Evolutionary conservation across 2,797 vertebrate species (phyloP).

Genomic region (Falco peregrinus): DNA sequence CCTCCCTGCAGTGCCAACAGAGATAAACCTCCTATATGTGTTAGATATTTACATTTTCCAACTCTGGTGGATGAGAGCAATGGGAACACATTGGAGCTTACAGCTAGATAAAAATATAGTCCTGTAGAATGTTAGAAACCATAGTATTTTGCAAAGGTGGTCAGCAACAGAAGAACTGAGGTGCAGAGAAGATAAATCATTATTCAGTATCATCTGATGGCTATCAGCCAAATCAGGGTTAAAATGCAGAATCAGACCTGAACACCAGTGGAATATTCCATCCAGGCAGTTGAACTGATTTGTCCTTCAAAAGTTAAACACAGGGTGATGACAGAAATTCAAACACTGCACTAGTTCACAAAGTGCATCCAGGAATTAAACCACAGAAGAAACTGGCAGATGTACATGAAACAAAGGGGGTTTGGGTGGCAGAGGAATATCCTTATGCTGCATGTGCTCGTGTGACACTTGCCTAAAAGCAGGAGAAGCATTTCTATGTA

Average conservation of each 20-base stretch:
- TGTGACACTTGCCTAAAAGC: neutral
- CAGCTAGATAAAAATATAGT: neutral
- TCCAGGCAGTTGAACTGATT: neutral
- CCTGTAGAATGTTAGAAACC: neutral
- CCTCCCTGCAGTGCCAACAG: neutral
- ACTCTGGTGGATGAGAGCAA: neutral
- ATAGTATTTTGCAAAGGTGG: neutral
- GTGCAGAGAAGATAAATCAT: neutral
- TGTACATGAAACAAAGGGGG: fast-evolving
- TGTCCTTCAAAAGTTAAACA: neutral
- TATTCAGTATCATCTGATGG: neutral
- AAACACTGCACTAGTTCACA: neutral
- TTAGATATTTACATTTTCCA: neutral
- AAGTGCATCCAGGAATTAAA: neutral
- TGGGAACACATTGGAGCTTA: neutral
- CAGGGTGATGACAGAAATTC: neutral
- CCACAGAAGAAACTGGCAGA: neutral
- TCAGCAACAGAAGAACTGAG: neutral
- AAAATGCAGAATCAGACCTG: constrained; percentile 5
- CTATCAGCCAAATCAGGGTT: constrained; percentile 8
- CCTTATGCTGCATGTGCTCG: neutral
- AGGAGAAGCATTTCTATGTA: neutral
- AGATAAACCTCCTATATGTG: neutral
- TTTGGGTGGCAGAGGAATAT: neutral
- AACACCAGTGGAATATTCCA: neutral